Base-by-base conservation (phyloP, 2,888 invertebrate species). In the Archips crataeganus region DNA sequence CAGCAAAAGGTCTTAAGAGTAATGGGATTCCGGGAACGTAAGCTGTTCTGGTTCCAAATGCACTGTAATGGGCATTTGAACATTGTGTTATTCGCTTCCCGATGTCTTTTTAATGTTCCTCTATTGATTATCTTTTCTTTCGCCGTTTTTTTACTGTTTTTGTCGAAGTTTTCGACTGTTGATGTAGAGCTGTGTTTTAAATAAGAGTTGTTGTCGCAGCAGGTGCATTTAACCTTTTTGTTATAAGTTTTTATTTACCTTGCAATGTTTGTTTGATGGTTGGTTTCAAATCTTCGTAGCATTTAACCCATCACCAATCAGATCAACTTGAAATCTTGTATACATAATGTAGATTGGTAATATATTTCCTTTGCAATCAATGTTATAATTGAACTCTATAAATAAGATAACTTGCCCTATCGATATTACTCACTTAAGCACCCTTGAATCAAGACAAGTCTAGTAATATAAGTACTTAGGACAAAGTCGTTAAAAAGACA, bases 71-170 rank as follows among this genome's bases (percentile, higher is more conserved):
- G 90, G 84, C 78, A 82, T 81, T 85, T 87, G 87, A 91, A 86
- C 87, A 89, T 90, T 90, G 86, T 90, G 90, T 92, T 90, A 91
- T 92, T 85, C 79, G 81, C 76, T 78, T 77, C 82, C 82, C 81
- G 79, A 90, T 91, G 88, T 82, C 79, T 89, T 91, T 91, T 92
- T 92, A 92, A 93, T 93, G 89, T 83, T 73, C 77, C 75, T 82
- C 86, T 84, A 87, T 87, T 78, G 74, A 79, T 79, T 65, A 77
- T 79, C 64, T 64, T 59, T 59, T 82, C 57, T 82, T 84, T 83
- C 77, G 79, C 78, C 78, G 80, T 79, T 81, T 80, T 75, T 78
- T 76, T 79, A 62, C 59, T 71, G 63, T 61, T 74, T 71, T 70
- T 74, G 36, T 61, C 6, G 32, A 49, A 11, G 8, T 45, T 6